Evolutionary conservation across 1,140 invertebrate species (phyloP).

Genomic region (Aphaenogaster floridana): DNA sequence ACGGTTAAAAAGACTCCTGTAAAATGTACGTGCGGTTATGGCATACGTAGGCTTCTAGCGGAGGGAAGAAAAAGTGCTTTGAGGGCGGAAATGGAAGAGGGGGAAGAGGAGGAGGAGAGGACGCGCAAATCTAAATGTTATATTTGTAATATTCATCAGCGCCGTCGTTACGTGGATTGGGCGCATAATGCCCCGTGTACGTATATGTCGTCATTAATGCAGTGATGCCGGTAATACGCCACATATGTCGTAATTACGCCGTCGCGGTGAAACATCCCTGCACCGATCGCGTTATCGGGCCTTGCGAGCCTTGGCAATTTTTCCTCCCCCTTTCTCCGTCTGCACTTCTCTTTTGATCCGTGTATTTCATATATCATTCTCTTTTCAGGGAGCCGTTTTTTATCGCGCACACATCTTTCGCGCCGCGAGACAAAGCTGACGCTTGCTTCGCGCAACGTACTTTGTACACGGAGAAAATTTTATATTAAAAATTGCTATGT

Average conservation of each 20-base stretch:
- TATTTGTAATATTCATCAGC: slow-evolving; percentile 79
- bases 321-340: background rate
- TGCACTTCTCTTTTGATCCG: background rate
- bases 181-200: slow-evolving; percentile 54
- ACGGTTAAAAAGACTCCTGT: slow-evolving; percentile 12
- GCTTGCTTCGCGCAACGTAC: too few relatives aligned
- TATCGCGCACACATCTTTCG: background rate
- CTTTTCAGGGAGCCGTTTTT: slow-evolving; percentile 28
- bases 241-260: slow-evolving; percentile 81
- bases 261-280: background rate
- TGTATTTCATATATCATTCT: background rate
- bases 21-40: background rate
- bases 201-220: slow-evolving; percentile 75
- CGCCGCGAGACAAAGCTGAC: background rate
- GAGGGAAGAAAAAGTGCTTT: slow-evolving; percentile 10
- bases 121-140: slow-evolving; percentile 78
- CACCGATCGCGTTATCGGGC: slow-evolving; percentile 2
- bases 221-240: slow-evolving; percentile 77
- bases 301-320: background rate
- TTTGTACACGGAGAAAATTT: too few relatives aligned
- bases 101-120: slow-evolving; percentile 32
- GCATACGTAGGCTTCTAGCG: slow-evolving; percentile 10
- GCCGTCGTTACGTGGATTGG: slow-evolving; percentile 49
- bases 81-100: background rate
- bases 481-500: too few relatives aligned